These are phyloP conservation scores for Carposina sasakii DNA, from an alignment of 1,140 invertebrate genomes.

Conservation along the genomic window DNA sequence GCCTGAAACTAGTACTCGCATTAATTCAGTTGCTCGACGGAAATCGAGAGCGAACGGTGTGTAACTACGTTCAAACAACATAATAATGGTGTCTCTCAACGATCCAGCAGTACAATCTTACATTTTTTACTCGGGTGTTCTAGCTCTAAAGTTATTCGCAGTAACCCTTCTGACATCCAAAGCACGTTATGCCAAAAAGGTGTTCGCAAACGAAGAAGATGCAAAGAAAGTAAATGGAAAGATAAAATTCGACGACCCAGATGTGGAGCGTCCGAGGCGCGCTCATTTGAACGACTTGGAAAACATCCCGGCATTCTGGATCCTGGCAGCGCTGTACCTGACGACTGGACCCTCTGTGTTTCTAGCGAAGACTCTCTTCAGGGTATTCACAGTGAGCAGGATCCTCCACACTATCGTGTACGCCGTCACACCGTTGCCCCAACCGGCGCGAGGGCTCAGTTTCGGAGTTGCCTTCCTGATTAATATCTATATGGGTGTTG, in stretches of 20 bases:
- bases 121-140: slow-evolving; percentile 69
- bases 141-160: slow-evolving; percentile 71
- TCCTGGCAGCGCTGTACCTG: slow-evolving; percentile 77
- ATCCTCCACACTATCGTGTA: slow-evolving; percentile 80
- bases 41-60: too few relatives aligned
- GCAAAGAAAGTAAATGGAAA: slow-evolving; percentile 44
- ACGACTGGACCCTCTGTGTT: slow-evolving; percentile 72
- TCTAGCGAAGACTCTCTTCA: slow-evolving; percentile 74
- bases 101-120: slow-evolving; percentile 39
- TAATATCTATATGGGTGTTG: slow-evolving; percentile 47
- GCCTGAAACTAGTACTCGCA: too few relatives aligned
- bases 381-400: slow-evolving; percentile 74
- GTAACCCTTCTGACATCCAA: slow-evolving; percentile 67
- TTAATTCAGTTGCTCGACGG: too few relatives aligned
- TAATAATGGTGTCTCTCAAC: neutral
- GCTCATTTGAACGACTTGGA: slow-evolving; percentile 85
- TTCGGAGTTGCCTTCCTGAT: slow-evolving; percentile 35
- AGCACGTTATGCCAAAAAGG: slow-evolving; percentile 42
- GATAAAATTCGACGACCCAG: slow-evolving; percentile 67
- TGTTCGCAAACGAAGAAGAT: slow-evolving; percentile 48
- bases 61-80: too few relatives aligned
- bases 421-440: slow-evolving; percentile 55
- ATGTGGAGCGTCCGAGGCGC: slow-evolving; percentile 72
- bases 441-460: slow-evolving; percentile 40
- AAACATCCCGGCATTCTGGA: slow-evolving; percentile 80